Base-by-base conservation (phyloP, 1,140 invertebrate genomes). In the Lucilia sericata region DNA sequence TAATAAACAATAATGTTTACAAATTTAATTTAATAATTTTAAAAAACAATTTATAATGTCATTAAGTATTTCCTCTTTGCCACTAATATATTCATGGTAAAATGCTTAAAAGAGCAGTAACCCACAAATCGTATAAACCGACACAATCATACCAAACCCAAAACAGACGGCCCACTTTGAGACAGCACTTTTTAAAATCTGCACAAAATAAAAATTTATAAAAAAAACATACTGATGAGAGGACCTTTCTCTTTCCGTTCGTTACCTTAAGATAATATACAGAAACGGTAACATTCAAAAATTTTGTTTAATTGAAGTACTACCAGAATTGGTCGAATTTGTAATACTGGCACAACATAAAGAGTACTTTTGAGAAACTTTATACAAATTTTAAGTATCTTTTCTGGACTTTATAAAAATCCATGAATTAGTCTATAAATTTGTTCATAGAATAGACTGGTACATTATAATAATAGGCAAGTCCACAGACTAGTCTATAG, bases 241-340 rank as follows among this genome's bases (percentile, higher is more conserved):
- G 65, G 65, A 70, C 65, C 65, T 70, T 70, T 70, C 65, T 70
- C 65, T 70, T 70, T 70, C 65, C 2, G 65, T 70, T 25, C n/a
- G 65, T 70, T 25, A 70, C 65, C 19, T 19, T 21, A 70, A 70
- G 42, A 42, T 2, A 42, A 55, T 55, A 17, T 55, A 12, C 4
- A 55, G 10, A 42, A 42, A 42, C 17, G 13, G 17, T 55, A n/a
- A n/a, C 51, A 55, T 55, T 13, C 12, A 55, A 55, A 55, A 55
- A 17, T 14, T 30, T 30, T 12, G 14, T 17, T 55, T 14, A 55
- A 55, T n/a, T 55, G 51, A 55, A 55, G 13, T 55, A n/a, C 1
- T 2, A 30, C 1, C 42, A 10, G 42, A 3, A 3, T 2, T 8
- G 5, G 10, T 42, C 42, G 42, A 42, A 42, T 42, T 42, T 42